phyloP scores from a whole-genome alignment of 1,140 invertebrate species.

The Caerostris darwini region DNA sequence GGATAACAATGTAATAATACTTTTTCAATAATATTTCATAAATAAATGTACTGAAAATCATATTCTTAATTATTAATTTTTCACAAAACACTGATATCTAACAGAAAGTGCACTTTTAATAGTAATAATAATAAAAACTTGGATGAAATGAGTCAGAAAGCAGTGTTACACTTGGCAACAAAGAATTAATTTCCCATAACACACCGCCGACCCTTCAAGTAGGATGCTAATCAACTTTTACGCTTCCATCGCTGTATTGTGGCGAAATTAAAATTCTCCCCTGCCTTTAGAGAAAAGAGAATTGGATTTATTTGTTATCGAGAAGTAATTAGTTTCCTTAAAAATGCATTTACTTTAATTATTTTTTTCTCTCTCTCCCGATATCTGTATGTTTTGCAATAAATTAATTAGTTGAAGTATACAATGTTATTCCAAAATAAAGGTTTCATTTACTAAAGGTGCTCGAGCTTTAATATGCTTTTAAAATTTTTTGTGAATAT shows the following conservation, averaged over 20 bases:
- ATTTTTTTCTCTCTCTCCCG: neutral
- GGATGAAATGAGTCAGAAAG: neutral
- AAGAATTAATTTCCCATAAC: constrained; percentile 6
- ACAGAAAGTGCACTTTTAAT: too few relatives aligned
- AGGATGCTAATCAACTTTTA: constrained; percentile 1
- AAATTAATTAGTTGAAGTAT: neutral
- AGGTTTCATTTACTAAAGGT: too few relatives aligned
- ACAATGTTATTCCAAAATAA: too few relatives aligned
- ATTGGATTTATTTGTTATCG: neutral
- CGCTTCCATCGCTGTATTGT: neutral
- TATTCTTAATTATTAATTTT: too few relatives aligned
- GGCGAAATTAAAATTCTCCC: neutral
- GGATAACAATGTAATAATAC: too few relatives aligned
- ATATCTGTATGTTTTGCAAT: neutral
- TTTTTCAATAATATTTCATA: too few relatives aligned
- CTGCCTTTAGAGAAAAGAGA: neutral
- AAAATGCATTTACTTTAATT: neutral
- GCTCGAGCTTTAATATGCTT: too few relatives aligned
- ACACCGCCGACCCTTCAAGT: neutral
- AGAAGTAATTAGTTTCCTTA: constrained; percentile 17
- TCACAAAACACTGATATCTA: too few relatives aligned
- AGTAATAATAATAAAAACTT: neutral
- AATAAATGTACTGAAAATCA: too few relatives aligned
- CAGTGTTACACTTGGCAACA: neutral
- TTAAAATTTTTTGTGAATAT: too few relatives aligned